Conservation (phyloP, 2,113 vertebrate species). For the Geococcyx californianus region DNA sequence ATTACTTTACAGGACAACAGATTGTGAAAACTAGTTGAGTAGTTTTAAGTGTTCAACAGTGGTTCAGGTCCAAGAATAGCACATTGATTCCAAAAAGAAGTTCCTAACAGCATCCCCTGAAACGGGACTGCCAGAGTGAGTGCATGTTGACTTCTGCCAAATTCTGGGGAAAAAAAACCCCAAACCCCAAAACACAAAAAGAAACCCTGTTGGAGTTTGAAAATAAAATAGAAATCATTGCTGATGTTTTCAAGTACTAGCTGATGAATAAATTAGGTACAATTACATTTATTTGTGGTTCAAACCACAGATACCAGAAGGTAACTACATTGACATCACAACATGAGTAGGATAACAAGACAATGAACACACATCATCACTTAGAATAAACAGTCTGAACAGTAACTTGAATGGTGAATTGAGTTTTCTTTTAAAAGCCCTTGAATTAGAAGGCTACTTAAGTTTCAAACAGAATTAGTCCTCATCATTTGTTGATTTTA, state of each 20-base stretch:
- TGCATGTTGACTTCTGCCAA: accelerated
- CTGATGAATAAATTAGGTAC: background rate
- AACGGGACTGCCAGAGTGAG: background rate
- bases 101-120: background rate
- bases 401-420: background rate
- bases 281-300: background rate
- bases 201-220: background rate
- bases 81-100: background rate
- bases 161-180: background rate
- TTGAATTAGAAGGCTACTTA: background rate
- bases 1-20: slow-evolving; percentile 80
- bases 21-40: slow-evolving; percentile 69
- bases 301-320: background rate
- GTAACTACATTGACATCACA: background rate
- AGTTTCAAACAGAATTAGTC: background rate
- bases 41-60: slow-evolving; percentile 41
- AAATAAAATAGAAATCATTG: background rate
- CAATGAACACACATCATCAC: background rate
- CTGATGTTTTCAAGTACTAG: background rate
- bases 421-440: background rate
- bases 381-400: background rate
- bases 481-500: background rate
- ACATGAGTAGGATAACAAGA: background rate
- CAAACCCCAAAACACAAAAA: background rate
- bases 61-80: background rate